Percentiles rank a stretch among this genome's conserved stretches.
phyloP scores from a whole-genome alignment of 2,113 vertebrate species.

The Trichechus manatus region DNA sequence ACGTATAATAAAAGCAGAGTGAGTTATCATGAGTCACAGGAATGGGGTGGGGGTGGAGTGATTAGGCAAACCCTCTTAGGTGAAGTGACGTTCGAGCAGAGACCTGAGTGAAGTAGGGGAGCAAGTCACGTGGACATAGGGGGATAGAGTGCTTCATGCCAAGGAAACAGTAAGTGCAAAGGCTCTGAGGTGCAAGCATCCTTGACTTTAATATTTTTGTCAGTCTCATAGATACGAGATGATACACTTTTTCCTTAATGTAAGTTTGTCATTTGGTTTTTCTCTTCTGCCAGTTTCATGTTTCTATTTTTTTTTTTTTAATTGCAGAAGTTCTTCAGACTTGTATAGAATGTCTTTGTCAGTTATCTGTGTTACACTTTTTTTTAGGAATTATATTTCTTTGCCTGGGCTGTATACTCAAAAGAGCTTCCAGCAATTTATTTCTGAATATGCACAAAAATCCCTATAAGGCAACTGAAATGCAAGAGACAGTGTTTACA shows the following conservation, averaged over 20 bases:
- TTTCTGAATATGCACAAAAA: constrained; percentile 24
- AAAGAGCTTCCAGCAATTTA: neutral
- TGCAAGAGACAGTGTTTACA: neutral
- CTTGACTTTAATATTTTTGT: neutral
- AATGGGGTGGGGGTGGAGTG: neutral
- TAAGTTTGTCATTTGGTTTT: neutral
- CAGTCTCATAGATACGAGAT: neutral
- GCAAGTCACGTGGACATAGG: neutral
- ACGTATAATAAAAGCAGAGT: neutral
- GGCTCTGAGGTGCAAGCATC: neutral
- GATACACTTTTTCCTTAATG: neutral
- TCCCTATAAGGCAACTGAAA: neutral
- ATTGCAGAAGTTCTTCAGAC: neutral
- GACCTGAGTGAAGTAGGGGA: neutral
- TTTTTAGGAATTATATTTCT: constrained; percentile 14
- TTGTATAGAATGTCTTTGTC: neutral
- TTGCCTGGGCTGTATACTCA: neutral
- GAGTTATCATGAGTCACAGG: neutral
- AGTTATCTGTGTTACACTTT: neutral
- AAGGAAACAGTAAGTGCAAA: neutral
- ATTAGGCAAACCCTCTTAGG: neutral
- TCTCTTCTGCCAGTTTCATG: neutral
- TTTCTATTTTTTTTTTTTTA: neutral
- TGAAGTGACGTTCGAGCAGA: neutral
- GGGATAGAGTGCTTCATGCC: neutral